Base-by-base conservation (phyloP, 2,888 invertebrate species). In the Macropis europaea region DNA sequence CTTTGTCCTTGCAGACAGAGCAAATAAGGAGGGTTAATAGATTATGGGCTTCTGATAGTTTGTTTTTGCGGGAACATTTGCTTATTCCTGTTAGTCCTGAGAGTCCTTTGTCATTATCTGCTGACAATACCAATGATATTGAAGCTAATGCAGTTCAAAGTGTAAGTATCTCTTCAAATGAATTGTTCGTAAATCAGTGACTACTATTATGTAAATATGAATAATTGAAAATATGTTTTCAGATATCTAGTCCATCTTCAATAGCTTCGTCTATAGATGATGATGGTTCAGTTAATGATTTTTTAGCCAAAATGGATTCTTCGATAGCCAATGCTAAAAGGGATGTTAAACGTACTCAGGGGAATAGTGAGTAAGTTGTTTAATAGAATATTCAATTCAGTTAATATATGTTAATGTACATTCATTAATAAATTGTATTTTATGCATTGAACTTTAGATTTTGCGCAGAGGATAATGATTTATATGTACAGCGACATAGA, bases 11-110 rank as follows among this genome's bases (percentile, higher is more conserved):
- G 56, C 91, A 98, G 98, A 97, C 97, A 90, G 98, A 98, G 92
- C 96, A 97, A 91, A 96, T 98, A 88, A 94, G 97, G 85, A 93
- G 97, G 86, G 95, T 95, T 64, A 98, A 98, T 90, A 94, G 96
- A 84, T 92, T 98, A 73, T 98, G 97, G 93, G 96, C 97, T 32
- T 94, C 96, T 59, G 98, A 98, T 90, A 97, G 97, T 92, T 93
- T 98, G 89, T 97, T 97, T 92, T 92, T 98, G 85, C 93, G 97
- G 81, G 96, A 97, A 90, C 94, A 94, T 91, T 92, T 98, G 83
- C 92, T 97, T 89, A 96, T 98, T 88, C 98, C 98, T 62, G 93
- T 95, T 73, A 93, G 93, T 74, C 92, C 92, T 89, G 93, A 94
- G 83, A 93, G 92, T 72, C 56, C 81, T 26, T 56, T 67, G 7